Evolutionary conservation across 2,888 invertebrate species (phyloP).

Genomic region (Chrysolina oricalcia): DNA sequence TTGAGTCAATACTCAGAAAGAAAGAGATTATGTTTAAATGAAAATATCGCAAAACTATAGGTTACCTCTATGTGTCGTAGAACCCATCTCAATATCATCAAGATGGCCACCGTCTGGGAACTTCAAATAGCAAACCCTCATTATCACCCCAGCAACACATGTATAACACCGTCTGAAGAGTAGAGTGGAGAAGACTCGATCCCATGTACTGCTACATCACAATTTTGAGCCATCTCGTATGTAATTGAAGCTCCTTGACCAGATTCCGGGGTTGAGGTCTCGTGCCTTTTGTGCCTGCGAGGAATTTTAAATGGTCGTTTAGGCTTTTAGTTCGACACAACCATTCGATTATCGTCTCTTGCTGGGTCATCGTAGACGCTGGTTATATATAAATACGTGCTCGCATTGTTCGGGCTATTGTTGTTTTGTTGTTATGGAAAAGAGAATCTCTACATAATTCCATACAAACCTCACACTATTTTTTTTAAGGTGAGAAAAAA

Average conservation of each 20-base stretch:
- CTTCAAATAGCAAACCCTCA: conserved; percentile 43
- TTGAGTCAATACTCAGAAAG: no score
- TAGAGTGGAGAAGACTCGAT: conserved; percentile 36
- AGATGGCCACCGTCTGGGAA: conserved; percentile 27
- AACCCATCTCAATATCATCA: neutral
- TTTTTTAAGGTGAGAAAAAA: no score
- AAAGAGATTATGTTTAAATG: no score
- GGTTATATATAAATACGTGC: conserved; percentile 42
- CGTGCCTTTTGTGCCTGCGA: conserved; percentile 27
- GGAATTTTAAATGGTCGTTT: conserved; percentile 44
- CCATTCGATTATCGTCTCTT: conserved; percentile 50
- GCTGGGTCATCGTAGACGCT: conserved; percentile 44
- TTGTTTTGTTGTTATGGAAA: conserved; percentile 35
- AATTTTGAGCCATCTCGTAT: conserved; percentile 49
- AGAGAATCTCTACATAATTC: neutral
- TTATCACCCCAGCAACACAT: conserved; percentile 52
- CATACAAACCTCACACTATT: no score
- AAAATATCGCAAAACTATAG: no score
- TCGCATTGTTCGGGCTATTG: conserved; percentile 38
- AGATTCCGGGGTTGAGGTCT: conserved; percentile 15
- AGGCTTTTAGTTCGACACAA: conserved; percentile 41
- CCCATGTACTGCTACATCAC: conserved; percentile 49
- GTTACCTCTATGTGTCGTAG: no score
- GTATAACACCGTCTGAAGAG: conserved; percentile 46
- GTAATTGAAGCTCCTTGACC: conserved; percentile 44